phyloP scores from a whole-genome alignment of 1,140 invertebrate genomes.

The Calosoma granatense region DNA sequence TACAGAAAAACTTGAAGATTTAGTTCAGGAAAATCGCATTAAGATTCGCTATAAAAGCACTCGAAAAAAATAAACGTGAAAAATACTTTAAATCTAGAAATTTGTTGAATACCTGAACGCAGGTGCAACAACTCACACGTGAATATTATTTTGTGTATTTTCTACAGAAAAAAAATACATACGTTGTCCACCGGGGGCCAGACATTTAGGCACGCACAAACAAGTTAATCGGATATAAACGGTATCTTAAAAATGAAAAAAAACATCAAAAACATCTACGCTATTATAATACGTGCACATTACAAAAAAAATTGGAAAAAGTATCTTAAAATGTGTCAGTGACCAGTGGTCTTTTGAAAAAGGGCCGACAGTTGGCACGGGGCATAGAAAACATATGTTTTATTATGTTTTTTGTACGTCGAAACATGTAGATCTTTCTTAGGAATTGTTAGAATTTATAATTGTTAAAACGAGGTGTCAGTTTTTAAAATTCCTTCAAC shows the following conservation, averaged over 20 bases:
- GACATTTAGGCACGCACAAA: neutral
- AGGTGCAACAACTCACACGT: conserved; percentile 5
- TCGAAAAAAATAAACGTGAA: neutral
- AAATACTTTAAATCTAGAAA: neutral
- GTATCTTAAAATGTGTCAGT: neutral
- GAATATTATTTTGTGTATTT: neutral
- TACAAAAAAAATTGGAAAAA: conserved; percentile 5
- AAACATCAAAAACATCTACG: conserved; percentile 1
- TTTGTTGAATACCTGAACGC: neutral
- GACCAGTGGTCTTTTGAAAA: neutral
- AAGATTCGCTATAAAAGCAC: neutral
- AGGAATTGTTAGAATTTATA: too few relatives aligned
- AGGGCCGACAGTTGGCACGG: neutral
- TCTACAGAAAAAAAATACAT: neutral
- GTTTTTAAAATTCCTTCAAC: too few relatives aligned
- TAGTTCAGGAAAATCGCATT: conserved; percentile 2
- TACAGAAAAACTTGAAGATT: too few relatives aligned
- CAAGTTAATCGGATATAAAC: conserved; percentile 6
- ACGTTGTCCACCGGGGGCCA: neutral
- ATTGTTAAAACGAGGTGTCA: too few relatives aligned
- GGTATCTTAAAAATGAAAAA: neutral
- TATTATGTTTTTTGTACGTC: too few relatives aligned
- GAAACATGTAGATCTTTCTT: too few relatives aligned
- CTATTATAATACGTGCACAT: too few relatives aligned
- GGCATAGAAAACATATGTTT: too few relatives aligned